Conservation (phyloP, 1,140 invertebrate genomes). For the Lepidurus packardi region DNA sequence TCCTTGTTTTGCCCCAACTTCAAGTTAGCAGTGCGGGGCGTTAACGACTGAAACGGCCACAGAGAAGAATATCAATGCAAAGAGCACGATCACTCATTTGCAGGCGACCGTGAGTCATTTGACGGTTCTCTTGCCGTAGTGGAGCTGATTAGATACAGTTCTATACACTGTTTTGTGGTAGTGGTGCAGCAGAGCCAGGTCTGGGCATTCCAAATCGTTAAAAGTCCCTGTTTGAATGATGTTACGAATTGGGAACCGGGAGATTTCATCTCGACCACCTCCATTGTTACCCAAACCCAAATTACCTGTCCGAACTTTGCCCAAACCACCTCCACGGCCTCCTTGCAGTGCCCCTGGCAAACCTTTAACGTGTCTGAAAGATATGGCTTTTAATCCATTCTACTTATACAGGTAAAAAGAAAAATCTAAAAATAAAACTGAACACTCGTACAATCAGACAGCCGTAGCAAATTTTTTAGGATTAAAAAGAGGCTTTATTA, state of each 20-base stretch:
- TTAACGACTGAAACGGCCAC: neutral
- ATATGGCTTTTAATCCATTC: conserved; percentile 35
- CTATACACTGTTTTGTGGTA: neutral
- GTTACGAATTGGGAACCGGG: neutral
- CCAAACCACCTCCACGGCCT: conserved; percentile 20
- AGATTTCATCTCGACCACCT: conserved; percentile 29
- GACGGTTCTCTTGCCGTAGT: neutral
- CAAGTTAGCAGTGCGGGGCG: neutral
- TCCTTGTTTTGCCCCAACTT: neutral
- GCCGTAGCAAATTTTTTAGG: neutral
- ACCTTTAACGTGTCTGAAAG: conserved; percentile 34
- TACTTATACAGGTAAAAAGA: conserved; percentile 37
- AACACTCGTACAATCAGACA: neutral
- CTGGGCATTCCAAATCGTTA: neutral
- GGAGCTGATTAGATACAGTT: neutral
- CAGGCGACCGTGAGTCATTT: neutral
- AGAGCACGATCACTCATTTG: neutral
- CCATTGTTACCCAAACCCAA: conserved; percentile 13
- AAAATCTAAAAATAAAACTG: neutral
- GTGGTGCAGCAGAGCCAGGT: neutral
- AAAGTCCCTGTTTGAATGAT: neutral
- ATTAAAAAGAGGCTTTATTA: neutral
- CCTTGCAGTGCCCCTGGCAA: neutral
- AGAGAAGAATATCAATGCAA: neutral
- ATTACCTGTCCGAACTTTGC: neutral